A percentile compares a stretch with the other conserved stretches of the same genome.
phyloP scores from a whole-genome alignment of 2,888 invertebrate species.

The Xestia ashworthii region DNA sequence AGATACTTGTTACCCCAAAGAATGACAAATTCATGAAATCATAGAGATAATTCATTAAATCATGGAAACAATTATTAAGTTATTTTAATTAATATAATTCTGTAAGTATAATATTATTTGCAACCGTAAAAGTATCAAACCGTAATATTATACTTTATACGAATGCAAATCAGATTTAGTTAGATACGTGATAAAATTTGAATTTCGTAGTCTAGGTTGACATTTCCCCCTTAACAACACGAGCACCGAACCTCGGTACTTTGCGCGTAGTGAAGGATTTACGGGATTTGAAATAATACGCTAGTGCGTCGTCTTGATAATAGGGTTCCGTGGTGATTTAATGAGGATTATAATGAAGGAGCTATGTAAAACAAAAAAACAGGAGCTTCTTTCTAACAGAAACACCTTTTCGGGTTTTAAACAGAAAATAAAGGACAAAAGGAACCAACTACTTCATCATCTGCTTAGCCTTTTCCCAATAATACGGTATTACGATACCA shows the following conservation, averaged over 20 bases:
- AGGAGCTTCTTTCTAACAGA: too few species aligned
- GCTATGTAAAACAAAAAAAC: background rate
- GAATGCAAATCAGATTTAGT: background rate
- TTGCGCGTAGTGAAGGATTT: slow-evolving; percentile 50
- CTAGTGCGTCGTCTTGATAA: slow-evolving; percentile 36
- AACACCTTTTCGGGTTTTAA: background rate
- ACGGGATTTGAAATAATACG: slow-evolving; percentile 57
- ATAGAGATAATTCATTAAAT: too few species aligned
- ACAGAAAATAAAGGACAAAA: background rate
- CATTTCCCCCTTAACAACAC: slow-evolving; percentile 30
- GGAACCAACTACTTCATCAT: background rate
- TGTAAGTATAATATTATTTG: background rate
- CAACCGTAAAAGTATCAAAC: background rate
- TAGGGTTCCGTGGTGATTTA: slow-evolving; percentile 34
- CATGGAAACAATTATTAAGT: background rate
- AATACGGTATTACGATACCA: too few species aligned
- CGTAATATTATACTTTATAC: background rate
- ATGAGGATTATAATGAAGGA: slow-evolving; percentile 25
- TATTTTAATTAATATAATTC: background rate
- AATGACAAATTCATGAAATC: too few species aligned
- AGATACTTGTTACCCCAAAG: background rate
- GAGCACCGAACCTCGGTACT: slow-evolving; percentile 62
- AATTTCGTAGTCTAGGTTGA: background rate
- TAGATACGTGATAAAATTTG: background rate
- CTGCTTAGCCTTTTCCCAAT: too few species aligned